A percentile compares a stretch with the other conserved stretches of the same genome.
phyloP scores from a whole-genome alignment of 2,888 invertebrate genomes.

The Spicauda simplicius region DNA sequence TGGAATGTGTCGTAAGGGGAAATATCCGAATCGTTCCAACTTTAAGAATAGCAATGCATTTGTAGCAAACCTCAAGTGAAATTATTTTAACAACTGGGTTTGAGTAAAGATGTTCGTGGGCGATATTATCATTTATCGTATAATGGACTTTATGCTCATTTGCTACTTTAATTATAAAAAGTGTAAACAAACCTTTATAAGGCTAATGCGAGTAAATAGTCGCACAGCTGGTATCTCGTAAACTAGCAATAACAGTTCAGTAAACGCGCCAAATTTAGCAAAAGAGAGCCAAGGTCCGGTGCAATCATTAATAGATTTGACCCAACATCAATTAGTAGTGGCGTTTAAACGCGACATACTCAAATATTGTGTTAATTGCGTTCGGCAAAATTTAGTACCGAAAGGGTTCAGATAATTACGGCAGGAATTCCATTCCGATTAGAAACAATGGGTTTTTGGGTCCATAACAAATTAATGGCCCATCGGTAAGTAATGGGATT shows the following conservation, averaged over 20 bases:
- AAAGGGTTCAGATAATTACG: conserved; percentile 64
- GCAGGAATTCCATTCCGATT: conserved; percentile 59
- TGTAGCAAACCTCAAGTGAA: too few relatives aligned
- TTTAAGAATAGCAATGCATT: too few relatives aligned
- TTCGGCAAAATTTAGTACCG: conserved; percentile 56
- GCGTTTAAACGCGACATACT: conserved; percentile 56
- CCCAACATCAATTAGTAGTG: conserved; percentile 55
- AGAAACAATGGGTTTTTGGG: conserved; percentile 56
- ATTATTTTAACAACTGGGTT: too few relatives aligned
- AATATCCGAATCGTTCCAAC: too few relatives aligned
- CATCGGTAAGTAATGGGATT: conserved; percentile 31
- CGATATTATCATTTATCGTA: too few relatives aligned
- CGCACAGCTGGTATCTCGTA: not conserved
- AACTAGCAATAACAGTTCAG: not conserved
- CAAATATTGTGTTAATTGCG: conserved; percentile 59
- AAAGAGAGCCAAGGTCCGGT: conserved; percentile 37
- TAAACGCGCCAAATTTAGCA: conserved; percentile 11
- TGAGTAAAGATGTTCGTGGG: too few relatives aligned
- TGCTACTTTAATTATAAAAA: not conserved
- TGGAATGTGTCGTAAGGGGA: too few relatives aligned
- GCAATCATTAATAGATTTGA: conserved; percentile 56
- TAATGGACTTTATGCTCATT: too few relatives aligned
- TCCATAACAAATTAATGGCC: conserved; percentile 47
- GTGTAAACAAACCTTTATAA: not conserved
- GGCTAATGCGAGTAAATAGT: too few relatives aligned